Base-by-base conservation (phyloP, 2,888 invertebrate species). In the Cosmia pyralina region DNA sequence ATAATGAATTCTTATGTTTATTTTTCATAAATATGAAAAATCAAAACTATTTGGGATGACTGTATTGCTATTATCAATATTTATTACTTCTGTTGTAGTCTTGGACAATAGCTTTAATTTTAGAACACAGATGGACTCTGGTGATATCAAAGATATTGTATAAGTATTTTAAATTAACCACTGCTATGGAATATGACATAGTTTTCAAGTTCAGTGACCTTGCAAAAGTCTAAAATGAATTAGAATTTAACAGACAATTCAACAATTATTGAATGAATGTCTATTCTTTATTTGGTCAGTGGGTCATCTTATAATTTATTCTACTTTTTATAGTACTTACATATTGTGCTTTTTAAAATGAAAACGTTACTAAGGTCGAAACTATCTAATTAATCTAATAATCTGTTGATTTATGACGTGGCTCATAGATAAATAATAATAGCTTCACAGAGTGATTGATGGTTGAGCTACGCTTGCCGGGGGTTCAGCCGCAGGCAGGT, bases 11-110 rank as follows among this genome's bases (percentile, higher is more conserved):
- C 48, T 28, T 55, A 1, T 17, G 50, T 22, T 68, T 68, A 28
- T 57, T 34, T 44, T 58, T 59, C 17, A 10, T 57, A 13, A 4
- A 10, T 59, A n/a, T 38, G 1, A 1, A 62, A 28, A 22, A 34
- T 13, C 4, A 22, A 50, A 28, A 13, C 44, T 59, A 19, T 52
- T 59, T 52, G 44, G 13, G 2, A 50, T 44, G 17, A 13, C 17
- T 69, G 17, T 38, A 22, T 41, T 59, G 50, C 13, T 69, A 38
- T 8, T 71, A 71, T 48, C 53, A 48, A 41, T 71, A 46, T 7
- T n/a, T 41, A 34, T 59, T 8, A 28, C 2, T 34, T n/a, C n/a
- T 44, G 17, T 46, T 46, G 19, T 55, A 48, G 10, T 55, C 8
- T 46, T 50, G 11, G 19, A 52, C 15, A 13, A 11, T 15, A 4